Conservation (phyloP, 2,888 invertebrate genomes). For the Celastrina argiolus region DNA sequence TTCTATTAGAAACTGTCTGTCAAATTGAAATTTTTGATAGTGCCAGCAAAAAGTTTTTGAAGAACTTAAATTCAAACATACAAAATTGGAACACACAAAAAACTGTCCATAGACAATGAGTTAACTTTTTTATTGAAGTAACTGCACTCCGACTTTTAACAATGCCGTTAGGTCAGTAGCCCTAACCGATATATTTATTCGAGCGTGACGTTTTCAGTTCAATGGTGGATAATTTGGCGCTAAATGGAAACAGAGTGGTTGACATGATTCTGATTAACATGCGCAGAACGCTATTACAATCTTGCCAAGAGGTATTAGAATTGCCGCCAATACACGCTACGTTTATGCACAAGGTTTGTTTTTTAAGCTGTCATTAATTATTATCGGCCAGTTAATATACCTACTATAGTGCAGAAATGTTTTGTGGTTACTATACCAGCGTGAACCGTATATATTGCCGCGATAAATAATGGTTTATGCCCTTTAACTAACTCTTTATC, state of each 20-base stretch:
- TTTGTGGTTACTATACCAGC: too few species aligned
- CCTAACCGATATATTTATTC: slow-evolving; percentile 3
- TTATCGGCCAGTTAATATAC: too few species aligned
- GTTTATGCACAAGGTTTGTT: slow-evolving; percentile 66
- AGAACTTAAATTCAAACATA: neutral
- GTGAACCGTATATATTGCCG: too few species aligned
- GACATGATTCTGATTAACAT: slow-evolving; percentile 70
- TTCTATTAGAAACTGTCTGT: too few species aligned
- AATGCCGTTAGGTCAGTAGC: slow-evolving; percentile 7
- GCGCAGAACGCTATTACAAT: slow-evolving; percentile 65
- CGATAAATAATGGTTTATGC: too few species aligned
- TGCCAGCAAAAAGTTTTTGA: neutral
- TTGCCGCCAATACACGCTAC: slow-evolving; percentile 67
- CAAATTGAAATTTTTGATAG: neutral
- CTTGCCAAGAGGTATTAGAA: slow-evolving; percentile 56
- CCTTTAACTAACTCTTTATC: too few species aligned
- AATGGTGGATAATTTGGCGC: slow-evolving; percentile 51
- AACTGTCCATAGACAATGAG: neutral
- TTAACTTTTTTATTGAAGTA: neutral
- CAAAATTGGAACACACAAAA: neutral
- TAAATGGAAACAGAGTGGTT: slow-evolving; percentile 61
- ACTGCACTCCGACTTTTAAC: neutral
- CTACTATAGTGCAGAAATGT: too few species aligned
- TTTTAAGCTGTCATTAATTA: too few species aligned
- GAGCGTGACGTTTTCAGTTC: slow-evolving; percentile 40